phyloP scores from a whole-genome alignment of 37 sponge, comb jelly and placozoan species.

The Mnemiopsis leidyi region DNA sequence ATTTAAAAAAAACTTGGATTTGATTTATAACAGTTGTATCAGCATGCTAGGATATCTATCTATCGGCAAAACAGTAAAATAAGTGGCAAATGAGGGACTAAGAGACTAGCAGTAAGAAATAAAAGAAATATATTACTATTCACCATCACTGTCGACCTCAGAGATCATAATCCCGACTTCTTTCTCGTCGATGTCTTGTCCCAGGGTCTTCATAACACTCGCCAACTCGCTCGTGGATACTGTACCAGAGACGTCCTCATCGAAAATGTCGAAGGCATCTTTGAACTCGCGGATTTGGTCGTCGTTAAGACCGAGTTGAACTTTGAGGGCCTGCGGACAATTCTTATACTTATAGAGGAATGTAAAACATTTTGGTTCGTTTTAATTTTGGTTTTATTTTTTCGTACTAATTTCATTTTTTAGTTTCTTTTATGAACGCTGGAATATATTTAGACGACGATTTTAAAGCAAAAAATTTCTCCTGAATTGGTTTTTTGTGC shows the following conservation, averaged over 20 bases:
- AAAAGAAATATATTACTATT: background rate
- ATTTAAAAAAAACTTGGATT: no score
- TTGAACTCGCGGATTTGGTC: conserved; percentile 61
- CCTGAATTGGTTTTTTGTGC: no score
- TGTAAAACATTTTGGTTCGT: no score
- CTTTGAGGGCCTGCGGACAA: conserved; percentile 48
- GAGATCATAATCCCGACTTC: conserved; percentile 59
- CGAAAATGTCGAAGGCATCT: conserved; percentile 66
- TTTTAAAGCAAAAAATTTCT: background rate
- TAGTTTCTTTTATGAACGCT: no score
- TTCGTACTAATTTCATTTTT: no score
- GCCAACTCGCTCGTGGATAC: conserved; percentile 63
- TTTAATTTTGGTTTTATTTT: no score
- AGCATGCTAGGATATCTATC: no score
- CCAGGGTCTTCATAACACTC: conserved; percentile 47
- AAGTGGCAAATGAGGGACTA: background rate
- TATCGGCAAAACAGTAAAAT: background rate
- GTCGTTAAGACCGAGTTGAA: conserved; percentile 59
- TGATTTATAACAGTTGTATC: no score
- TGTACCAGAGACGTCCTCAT: conserved; percentile 50
- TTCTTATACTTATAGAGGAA: no score
- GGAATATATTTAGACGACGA: no score
- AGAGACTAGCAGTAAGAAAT: background rate
- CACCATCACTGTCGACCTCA: conserved; percentile 61
- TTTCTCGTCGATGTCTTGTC: conserved; percentile 62